A percentile compares a stretch with the other conserved stretches of the same genome.
phyloP scores from a whole-genome alignment of 2,113 vertebrate species.

The Heterotilapia buettikoferi region DNA sequence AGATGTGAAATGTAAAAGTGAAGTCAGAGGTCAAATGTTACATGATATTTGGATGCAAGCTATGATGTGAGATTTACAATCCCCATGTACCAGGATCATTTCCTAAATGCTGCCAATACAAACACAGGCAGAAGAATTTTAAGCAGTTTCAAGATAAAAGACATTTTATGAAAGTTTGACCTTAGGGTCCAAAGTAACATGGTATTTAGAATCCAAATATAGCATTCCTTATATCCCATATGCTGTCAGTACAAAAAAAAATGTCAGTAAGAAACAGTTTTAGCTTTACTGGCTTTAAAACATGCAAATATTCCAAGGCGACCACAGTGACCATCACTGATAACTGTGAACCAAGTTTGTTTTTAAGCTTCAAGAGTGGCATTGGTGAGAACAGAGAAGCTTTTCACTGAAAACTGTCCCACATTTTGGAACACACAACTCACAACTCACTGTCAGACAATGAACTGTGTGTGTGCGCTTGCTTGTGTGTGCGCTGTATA shows the following conservation, averaged over 20 bases:
- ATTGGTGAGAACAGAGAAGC: not conserved
- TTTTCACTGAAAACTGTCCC: not conserved
- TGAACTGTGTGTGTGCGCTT: accelerated
- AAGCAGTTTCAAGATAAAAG: not conserved
- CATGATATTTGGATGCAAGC: not conserved
- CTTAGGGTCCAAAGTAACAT: not conserved
- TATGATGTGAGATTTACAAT: not conserved
- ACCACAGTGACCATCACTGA: not conserved
- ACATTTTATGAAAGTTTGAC: not conserved
- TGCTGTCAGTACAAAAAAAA: not conserved
- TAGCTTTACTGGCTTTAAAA: not conserved
- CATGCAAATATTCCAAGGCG: not conserved
- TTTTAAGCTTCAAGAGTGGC: not conserved
- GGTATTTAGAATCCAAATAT: not conserved
- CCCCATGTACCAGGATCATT: not conserved
- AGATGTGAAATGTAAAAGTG: not conserved
- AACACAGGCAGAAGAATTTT: not conserved
- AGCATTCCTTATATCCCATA: not conserved
- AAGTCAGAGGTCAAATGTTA: not conserved
- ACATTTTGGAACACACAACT: not conserved
- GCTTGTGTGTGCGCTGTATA: not conserved
- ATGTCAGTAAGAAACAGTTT: not conserved
- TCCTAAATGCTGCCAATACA: not conserved
- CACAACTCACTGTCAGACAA: not conserved
- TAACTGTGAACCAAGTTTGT: not conserved